These are phyloP conservation scores for Psilopogon haemacephalus DNA, from an alignment of 2,113 vertebrate species.

Conservation along the genomic window DNA sequence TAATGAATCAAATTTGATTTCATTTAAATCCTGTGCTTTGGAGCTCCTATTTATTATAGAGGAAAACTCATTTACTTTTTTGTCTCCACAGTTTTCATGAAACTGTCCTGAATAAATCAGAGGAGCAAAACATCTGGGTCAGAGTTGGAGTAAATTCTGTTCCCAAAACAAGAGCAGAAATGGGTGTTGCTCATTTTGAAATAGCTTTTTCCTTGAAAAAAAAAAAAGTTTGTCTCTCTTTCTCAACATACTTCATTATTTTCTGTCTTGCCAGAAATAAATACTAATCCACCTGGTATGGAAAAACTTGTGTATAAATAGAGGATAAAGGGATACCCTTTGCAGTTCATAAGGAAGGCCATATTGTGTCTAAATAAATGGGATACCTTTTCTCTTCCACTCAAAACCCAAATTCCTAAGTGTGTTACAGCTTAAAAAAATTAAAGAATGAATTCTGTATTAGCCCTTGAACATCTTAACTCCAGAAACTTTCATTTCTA, in stretches of 20 bases:
- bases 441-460: neutral
- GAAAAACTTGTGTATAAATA: constrained; percentile 34
- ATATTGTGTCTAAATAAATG: constrained; percentile 46
- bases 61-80: neutral
- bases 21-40: neutral
- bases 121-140: neutral
- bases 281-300: constrained; percentile 46
- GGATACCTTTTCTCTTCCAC: neutral
- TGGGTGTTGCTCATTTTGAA: neutral
- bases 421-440: constrained; percentile 32
- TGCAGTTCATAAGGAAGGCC: constrained; percentile 40
- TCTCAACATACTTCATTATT: neutral
- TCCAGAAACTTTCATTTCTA: constrained; percentile 30
- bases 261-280: neutral
- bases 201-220: neutral
- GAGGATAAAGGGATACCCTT: constrained; percentile 48
- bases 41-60: neutral
- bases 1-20: neutral
- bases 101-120: neutral
- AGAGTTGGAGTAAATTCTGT: neutral
- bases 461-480: neutral
- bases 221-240: neutral
- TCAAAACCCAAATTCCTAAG: constrained; percentile 24
- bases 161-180: neutral
- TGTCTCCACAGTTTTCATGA: neutral